Percentiles rank a stretch among this genome's conserved stretches.
These are phyloP conservation scores for Nyctibius bracteatus DNA, from an alignment of 2,113 vertebrate species.

Conservation along the genomic window DNA sequence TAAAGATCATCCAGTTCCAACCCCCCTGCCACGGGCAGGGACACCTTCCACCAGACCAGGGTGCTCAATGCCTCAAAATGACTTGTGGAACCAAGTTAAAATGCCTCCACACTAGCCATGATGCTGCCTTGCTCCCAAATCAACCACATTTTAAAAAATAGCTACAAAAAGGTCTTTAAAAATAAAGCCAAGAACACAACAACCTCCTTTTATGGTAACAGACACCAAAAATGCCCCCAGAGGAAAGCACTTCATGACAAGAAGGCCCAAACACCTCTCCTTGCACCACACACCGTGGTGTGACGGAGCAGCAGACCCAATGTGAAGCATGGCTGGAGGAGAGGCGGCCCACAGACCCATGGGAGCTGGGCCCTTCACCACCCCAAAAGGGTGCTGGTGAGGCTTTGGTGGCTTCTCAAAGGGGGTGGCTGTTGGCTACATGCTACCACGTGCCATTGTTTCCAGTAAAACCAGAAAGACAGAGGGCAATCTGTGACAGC, in stretches of 20 bases:
- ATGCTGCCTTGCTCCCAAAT: not conserved
- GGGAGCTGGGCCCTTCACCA: not conserved
- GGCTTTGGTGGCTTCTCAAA: not conserved
- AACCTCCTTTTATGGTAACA: not conserved
- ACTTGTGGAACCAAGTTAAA: not conserved
- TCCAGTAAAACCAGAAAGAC: not conserved
- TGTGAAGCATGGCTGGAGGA: fast-evolving
- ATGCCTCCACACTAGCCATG: not conserved
- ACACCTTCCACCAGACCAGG: no score
- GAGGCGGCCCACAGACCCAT: fast-evolving
- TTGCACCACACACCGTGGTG: fast-evolving
- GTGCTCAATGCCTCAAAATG: no score
- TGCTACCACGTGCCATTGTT: fast-evolving
- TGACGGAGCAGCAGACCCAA: no score
- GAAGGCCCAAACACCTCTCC: not conserved
- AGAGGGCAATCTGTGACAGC: not conserved
- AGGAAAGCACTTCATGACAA: not conserved
- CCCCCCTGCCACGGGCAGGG: no score
- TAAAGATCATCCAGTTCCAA: no score
- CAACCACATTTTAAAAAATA: not conserved
- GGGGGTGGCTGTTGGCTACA: not conserved
- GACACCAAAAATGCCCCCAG: not conserved
- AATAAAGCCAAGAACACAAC: not conserved
- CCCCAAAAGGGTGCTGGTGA: no score
- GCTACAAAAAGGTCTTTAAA: not conserved